These are phyloP conservation scores for Micoletzkya japonica DNA, from an alignment of 2,888 invertebrate species.

Conservation along the genomic window DNA sequence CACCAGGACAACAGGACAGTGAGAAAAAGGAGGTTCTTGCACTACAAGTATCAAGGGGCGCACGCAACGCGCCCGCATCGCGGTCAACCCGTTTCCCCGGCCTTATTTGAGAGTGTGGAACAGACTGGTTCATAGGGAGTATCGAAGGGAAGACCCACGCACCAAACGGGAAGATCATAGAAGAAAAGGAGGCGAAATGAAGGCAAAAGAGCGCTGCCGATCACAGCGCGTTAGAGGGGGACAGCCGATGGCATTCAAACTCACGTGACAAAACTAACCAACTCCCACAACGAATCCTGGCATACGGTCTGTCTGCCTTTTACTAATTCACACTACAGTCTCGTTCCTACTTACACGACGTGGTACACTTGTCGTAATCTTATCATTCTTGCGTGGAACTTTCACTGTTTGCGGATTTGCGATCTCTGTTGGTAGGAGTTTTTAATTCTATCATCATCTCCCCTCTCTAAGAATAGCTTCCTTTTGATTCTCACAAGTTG, in stretches of 20 bases:
- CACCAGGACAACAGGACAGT: background rate
- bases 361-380: too few species aligned
- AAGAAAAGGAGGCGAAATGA: too few species aligned
- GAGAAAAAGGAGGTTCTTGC: conserved; percentile 9
- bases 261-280: background rate
- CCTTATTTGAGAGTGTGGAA: conserved; percentile 1
- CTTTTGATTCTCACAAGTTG: too few species aligned
- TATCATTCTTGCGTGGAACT: too few species aligned
- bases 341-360: too few species aligned
- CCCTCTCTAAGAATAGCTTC: too few species aligned
- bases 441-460: too few species aligned
- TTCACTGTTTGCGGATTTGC: too few species aligned
- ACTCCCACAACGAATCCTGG: background rate
- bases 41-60: conserved; percentile 12
- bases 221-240: background rate
- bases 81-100: conserved; percentile 11
- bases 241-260: background rate
- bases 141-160: background rate
- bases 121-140: background rate
- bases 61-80: conserved; percentile 28
- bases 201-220: background rate
- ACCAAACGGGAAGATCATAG: background rate
- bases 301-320: too few species aligned
- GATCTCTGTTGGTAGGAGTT: too few species aligned
- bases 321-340: too few species aligned